Base-by-base conservation (phyloP, 2,797 vertebrate genomes). In the Apodemus agrarius region DNA sequence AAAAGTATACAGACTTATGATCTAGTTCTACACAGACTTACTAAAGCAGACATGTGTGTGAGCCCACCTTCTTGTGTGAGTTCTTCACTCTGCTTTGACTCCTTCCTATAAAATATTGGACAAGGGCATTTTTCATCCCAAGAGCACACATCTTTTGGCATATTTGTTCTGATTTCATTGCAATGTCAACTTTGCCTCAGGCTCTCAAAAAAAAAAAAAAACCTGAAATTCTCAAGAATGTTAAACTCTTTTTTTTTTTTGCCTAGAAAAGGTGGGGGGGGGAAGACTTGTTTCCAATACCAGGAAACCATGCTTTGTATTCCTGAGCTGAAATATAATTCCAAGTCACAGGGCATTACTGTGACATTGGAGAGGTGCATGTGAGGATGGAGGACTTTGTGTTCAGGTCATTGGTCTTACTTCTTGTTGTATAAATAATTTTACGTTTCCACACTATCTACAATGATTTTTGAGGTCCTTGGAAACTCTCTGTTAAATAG, bases 191-290 rank as follows among this genome's bases (percentile, higher is more conserved):
- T 96, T 95, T 89, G 90, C 92, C 63, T 83, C 29, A 11, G 93
- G 93, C 93, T 92, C 72, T 89, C 67, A 57, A 80, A 79, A 37
- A 72, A 34, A n/a, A n/a, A n/a, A n/a, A n/a, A n/a, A n/a, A n/a
- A n/a, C n/a, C n/a, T 7, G 29, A 22, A 90, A 76, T 93, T 92
- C 95, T 93, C 26, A 85, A 91, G 74, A 92, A 76, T 65, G 87
- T 95, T 74, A 83, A 67, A 96, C 84, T 94, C 87, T 79, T 97
- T 93, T n/a, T 82, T 74, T 97, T 94, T 88, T 75, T 65, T 69
- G 34, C 16, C 26, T 24, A 89, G 87, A 89, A n/a, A n/a, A n/a
- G n/a, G n/a, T n/a, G n/a, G n/a, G n/a, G n/a, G n/a, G n/a, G n/a
- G n/a, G n/a, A 67, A 43, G 69, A 76, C 61, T 94, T 65, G n/a